phyloP scores from a whole-genome alignment of 2,888 invertebrate genomes.

The Apamea anceps region DNA sequence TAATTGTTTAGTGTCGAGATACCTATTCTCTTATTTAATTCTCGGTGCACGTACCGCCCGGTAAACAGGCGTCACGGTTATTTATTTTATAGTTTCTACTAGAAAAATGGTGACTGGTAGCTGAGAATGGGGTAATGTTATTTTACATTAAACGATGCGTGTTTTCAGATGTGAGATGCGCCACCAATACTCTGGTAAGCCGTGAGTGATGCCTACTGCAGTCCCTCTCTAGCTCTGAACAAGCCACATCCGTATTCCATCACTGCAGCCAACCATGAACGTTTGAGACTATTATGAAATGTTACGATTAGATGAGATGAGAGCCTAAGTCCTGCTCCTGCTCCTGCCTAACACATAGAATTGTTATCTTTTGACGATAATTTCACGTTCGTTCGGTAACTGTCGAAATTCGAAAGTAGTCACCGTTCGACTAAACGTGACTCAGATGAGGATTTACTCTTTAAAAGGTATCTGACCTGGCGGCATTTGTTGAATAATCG shows the following conservation, averaged over 20 bases:
- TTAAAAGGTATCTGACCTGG: neutral
- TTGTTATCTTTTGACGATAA: neutral
- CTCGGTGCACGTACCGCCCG: slow-evolving; percentile 13
- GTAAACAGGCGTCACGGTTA: slow-evolving; percentile 17
- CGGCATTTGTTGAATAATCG: neutral
- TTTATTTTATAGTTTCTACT: slow-evolving; percentile 16
- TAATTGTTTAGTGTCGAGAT: slow-evolving; percentile 7
- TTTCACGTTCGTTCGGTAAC: neutral
- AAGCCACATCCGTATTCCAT: slow-evolving; percentile 28
- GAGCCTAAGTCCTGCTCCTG: neutral
- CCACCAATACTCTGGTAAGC: neutral
- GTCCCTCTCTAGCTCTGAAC: slow-evolving; percentile 18
- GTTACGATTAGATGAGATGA: neutral
- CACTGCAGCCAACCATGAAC: neutral
- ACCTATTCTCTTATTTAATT: slow-evolving; percentile 17
- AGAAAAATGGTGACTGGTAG: slow-evolving; percentile 9
- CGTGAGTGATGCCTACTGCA: neutral
- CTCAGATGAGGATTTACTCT: neutral
- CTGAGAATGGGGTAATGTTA: neutral
- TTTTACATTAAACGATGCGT: slow-evolving; percentile 14
- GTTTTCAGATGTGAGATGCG: slow-evolving; percentile 17
- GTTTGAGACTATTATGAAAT: slow-evolving; percentile 3
- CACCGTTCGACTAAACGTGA: neutral
- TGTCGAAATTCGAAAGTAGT: too few species aligned
- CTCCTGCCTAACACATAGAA: neutral